Evolutionary conservation across 2,888 invertebrate species (phyloP).

Genomic region (Alcis repandata): DNA sequence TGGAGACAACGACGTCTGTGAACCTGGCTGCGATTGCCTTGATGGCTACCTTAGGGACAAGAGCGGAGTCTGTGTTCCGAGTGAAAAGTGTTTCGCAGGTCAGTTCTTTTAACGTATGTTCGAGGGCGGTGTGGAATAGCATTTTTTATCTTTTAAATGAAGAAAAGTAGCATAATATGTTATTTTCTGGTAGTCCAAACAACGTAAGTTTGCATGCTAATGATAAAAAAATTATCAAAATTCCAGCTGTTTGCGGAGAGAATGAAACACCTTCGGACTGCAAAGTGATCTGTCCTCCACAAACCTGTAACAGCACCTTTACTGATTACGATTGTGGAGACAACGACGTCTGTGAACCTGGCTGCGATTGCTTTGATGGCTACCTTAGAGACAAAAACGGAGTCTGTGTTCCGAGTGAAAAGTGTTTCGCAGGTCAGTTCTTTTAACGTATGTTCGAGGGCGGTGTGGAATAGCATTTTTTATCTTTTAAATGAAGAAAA

Average conservation of each 20-base stretch:
- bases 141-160: too few species aligned
- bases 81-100: slow-evolving; percentile 34
- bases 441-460: background rate
- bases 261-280: slow-evolving; percentile 5
- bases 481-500: too few species aligned
- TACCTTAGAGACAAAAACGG: slow-evolving; percentile 42
- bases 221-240: background rate
- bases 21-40: slow-evolving; percentile 3
- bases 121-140: too few species aligned
- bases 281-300: slow-evolving; percentile 9
- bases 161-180: too few species aligned
- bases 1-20: background rate
- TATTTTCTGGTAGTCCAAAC: too few species aligned
- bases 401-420: slow-evolving; percentile 51
- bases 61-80: slow-evolving; percentile 53
- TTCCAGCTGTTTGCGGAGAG: background rate
- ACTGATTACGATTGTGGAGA: background rate
- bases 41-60: slow-evolving; percentile 35
- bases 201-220: too few species aligned
- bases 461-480: too few species aligned
- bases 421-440: slow-evolving; percentile 31
- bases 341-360: background rate
- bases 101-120: background rate
- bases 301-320: slow-evolving; percentile 3
- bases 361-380: background rate